These are phyloP conservation scores for Matsumurasca onukii DNA, from an alignment of 1,140 invertebrate species.

Conservation along the genomic window DNA sequence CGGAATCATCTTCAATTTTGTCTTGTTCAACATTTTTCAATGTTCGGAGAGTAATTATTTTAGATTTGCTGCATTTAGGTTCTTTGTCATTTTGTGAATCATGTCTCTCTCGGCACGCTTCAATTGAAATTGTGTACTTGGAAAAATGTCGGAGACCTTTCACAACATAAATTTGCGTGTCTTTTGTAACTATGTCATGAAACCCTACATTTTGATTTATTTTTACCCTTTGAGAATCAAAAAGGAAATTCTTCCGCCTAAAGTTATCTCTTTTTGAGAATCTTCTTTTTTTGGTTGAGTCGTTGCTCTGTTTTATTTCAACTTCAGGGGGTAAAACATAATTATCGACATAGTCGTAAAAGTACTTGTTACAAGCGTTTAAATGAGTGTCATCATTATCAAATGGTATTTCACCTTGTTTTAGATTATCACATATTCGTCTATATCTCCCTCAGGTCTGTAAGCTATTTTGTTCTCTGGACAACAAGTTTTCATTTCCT, in stretches of 20 bases:
- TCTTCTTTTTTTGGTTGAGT: background rate
- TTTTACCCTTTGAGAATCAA: background rate
- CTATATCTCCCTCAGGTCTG: conserved; percentile 9
- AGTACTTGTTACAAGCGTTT: conserved; percentile 12
- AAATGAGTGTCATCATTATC: background rate
- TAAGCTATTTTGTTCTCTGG: conserved; percentile 13
- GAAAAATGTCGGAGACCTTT: conserved; percentile 67
- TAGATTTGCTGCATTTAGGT: conserved; percentile 37
- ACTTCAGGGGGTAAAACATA: background rate
- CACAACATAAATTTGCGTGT: conserved; percentile 51
- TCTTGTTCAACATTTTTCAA: conserved; percentile 35
- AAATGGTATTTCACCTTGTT: background rate
- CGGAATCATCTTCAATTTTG: background rate
- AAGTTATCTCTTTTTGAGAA: background rate
- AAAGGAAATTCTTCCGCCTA: background rate
- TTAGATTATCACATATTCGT: background rate
- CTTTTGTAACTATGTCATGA: background rate
- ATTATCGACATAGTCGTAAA: background rate
- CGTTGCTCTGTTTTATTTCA: background rate
- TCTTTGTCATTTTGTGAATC: conserved; percentile 33
- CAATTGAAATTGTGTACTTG: conserved; percentile 66
- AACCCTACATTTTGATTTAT: background rate
- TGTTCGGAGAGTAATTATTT: conserved; percentile 38
- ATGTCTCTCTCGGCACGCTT: conserved; percentile 65
- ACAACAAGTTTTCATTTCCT: conserved; percentile 27